Evolutionary conservation across 2,113 vertebrate species (phyloP).

Genomic region (Hemichromis elongatus): DNA sequence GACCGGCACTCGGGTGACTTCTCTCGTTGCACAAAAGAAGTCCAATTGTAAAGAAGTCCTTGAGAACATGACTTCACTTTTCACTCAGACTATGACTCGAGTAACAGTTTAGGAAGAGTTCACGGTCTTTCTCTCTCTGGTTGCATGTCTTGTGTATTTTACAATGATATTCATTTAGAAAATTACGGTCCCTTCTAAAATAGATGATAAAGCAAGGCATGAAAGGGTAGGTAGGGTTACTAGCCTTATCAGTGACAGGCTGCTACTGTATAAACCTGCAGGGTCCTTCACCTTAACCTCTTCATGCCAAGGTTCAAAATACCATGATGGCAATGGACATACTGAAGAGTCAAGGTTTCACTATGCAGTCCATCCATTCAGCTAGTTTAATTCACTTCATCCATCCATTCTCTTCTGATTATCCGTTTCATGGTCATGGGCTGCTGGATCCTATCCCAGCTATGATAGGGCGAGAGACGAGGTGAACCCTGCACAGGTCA

Average conservation of each 20-base stretch:
- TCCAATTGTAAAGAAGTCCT: not conserved
- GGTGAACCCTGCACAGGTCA: not conserved
- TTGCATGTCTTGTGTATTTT: not conserved
- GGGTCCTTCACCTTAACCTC: fast-evolving
- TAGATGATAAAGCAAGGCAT: not conserved
- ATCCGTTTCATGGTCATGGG: not conserved
- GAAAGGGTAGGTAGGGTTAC: not conserved
- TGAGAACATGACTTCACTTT: not conserved
- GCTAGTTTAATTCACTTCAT: not conserved
- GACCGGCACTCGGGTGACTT: not conserved
- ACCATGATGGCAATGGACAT: not conserved
- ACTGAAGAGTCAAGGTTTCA: not conserved
- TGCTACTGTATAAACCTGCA: not conserved
- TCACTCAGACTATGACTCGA: not conserved
- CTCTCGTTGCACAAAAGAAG: not conserved
- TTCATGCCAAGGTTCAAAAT: not conserved
- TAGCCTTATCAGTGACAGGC: not conserved
- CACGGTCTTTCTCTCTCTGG: not conserved
- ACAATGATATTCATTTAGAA: not conserved
- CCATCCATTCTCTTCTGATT: not conserved
- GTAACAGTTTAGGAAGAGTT: not conserved
- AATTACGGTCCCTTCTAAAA: not conserved
- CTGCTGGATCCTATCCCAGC: not conserved
- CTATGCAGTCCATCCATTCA: not conserved
- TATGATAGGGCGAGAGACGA: not conserved